Base-by-base conservation (phyloP, 2,113 vertebrate genomes). In the Neolamprologus kungweensis region DNA sequence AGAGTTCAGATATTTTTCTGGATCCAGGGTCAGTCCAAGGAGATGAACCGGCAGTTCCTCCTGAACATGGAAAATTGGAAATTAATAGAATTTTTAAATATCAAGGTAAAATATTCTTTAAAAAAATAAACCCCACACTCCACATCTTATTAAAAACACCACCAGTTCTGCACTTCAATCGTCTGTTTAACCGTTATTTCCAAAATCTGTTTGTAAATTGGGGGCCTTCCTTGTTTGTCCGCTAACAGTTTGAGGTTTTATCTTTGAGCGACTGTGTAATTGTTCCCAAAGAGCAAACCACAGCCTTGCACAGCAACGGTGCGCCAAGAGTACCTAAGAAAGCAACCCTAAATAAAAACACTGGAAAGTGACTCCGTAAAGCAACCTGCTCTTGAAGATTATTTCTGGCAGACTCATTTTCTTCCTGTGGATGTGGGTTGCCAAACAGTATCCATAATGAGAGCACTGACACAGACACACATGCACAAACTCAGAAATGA, bases 321-420 rank as follows among this genome's bases (percentile, higher is more conserved):
- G 54, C 9, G 35, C 35, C 14, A 12, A 26, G n/a, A 13, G 17
- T 9, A 19, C 19, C 28, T 21, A 26, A 19, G 57, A 85, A 81
- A 78, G 26, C 23, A 35, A 40, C 5, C 16, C 42, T 21, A 55
- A 79, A 87, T 79, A 87, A 84, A 79, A 87, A 57, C n/a, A 78
- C 35, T 80, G 75, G 57, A 63, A 86, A 79, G 75, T 7, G 82
- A 85, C 28, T 80, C 47, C 16, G 33, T 68, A 45, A 90, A 71
- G 13, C 11, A 51, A 81, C 60, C 50, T 42, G 71, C 57, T 82
- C 68, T 51, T 78, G 42, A 82, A 71, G 82, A 86, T 86, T 81
- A 90, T 90, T 94, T 86, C 82, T 89, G 57, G 45, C 82, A 81
- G 85, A 84, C 68, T 87, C 26, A 78, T 63, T 91, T 85, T 85